phyloP scores from a whole-genome alignment of 2,888 invertebrate genomes.

The Lepidonotus clava region DNA sequence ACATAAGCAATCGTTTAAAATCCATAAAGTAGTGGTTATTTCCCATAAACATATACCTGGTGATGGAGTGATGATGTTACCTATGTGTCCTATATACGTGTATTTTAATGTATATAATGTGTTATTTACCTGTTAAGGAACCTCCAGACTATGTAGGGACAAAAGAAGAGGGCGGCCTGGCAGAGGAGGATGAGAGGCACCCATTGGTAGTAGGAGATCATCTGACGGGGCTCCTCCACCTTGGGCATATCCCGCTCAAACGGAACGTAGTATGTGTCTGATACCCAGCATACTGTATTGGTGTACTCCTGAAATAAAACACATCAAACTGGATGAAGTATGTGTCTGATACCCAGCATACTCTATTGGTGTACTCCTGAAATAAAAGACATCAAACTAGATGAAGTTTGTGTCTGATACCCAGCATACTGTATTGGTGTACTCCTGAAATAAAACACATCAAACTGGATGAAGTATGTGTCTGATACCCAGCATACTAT shows the following conservation, averaged over 20 bases:
- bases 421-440: no score
- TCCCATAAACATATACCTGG: no score
- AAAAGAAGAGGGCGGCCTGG: slow-evolving; percentile 81
- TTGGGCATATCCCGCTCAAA: slow-evolving; percentile 80
- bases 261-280: slow-evolving; percentile 82
- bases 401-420: no score
- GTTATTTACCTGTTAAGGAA: slow-evolving; percentile 76
- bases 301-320: slow-evolving; percentile 78
- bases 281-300: slow-evolving; percentile 83
- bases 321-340: slow-evolving; percentile 81
- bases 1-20: no score
- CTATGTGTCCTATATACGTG: no score
- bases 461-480: no score
- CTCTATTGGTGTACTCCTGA: slow-evolving; percentile 82
- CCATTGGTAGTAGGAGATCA: slow-evolving; percentile 81
- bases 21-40: no score
- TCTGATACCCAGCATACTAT: no score
- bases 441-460: no score
- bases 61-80: no score
- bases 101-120: no score
- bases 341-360: slow-evolving; percentile 82
- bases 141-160: slow-evolving; percentile 82
- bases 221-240: slow-evolving; percentile 71
- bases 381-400: no score
- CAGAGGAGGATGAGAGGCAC: slow-evolving; percentile 77